These are phyloP conservation scores for Drosophila meridionalis DNA, from an alignment of 2,888 invertebrate genomes.

Conservation along the genomic window DNA sequence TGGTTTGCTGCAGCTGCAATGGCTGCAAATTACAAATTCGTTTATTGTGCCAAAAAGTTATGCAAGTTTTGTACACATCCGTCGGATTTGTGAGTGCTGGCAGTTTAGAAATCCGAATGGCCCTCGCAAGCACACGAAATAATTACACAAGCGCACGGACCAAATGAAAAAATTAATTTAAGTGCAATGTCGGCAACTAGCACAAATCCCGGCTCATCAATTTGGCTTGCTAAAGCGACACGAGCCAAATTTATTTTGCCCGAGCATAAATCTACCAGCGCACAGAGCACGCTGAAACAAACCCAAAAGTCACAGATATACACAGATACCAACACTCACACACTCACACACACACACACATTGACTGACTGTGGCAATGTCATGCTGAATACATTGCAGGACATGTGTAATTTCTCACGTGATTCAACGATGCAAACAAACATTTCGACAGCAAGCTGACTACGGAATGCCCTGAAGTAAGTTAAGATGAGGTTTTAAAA, in stretches of 20 bases:
- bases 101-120: slow-evolving; percentile 56
- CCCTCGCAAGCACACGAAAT: slow-evolving; percentile 56
- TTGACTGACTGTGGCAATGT: slow-evolving; percentile 25
- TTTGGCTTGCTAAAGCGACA: slow-evolving; percentile 54
- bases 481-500: too few relatives aligned
- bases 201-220: slow-evolving; percentile 72
- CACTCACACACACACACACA: slow-evolving; percentile 13
- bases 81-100: slow-evolving; percentile 20
- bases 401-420: slow-evolving; percentile 79
- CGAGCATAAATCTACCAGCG: slow-evolving; percentile 58
- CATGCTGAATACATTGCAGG: slow-evolving; percentile 60
- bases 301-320: slow-evolving; percentile 45
- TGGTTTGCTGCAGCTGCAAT: slow-evolving; percentile 36
- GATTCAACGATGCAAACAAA: slow-evolving; percentile 45
- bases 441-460: not conserved
- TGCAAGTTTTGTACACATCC: slow-evolving; percentile 55
- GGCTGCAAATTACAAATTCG: slow-evolving; percentile 77
- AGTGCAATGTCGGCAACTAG: slow-evolving; percentile 46
- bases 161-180: slow-evolving; percentile 55
- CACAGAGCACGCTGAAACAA: slow-evolving; percentile 32
- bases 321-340: not conserved
- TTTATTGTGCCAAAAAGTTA: slow-evolving; percentile 72
- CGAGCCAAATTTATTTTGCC: slow-evolving; percentile 65
- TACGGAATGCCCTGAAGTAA: slow-evolving; percentile 6
- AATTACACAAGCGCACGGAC: slow-evolving; percentile 60